A percentile compares a stretch with the other conserved stretches of the same genome.
Evolutionary conservation across 2,113 vertebrate genomes (phyloP).

Genomic region (Monopterus albus): DNA sequence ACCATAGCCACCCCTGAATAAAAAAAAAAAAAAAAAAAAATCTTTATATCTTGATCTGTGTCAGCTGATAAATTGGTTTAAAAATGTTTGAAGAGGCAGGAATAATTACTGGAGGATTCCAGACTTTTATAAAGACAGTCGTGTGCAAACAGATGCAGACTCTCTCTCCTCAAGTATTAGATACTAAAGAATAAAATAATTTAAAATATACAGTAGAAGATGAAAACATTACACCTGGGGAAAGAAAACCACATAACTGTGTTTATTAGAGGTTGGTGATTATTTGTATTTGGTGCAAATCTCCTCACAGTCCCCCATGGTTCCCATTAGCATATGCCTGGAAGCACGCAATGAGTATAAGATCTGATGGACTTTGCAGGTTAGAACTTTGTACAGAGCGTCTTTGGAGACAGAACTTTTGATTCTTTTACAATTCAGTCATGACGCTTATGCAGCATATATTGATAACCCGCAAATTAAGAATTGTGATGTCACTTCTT

Average conservation of each 20-base stretch:
- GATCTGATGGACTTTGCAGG: too few species aligned
- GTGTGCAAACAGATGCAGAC: constrained; percentile 2
- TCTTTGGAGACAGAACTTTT: too few species aligned
- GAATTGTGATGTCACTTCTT: not conserved
- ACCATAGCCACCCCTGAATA: too few species aligned
- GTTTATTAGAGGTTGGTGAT: constrained; percentile 20
- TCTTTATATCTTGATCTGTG: not conserved
- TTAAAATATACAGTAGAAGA: constrained; percentile 22
- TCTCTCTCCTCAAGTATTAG: not conserved
- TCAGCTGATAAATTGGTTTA: not conserved
- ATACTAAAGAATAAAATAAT: constrained; percentile 12
- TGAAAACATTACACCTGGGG: constrained; percentile 28
- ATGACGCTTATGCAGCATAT: not conserved
- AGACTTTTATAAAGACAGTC: constrained; percentile 4
- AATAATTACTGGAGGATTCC: constrained; percentile 27
- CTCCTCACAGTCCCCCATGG: constrained; percentile 2
- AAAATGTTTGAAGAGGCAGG: constrained; percentile 22
- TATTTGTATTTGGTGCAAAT: constrained; percentile 42
- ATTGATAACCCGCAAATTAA: not conserved
- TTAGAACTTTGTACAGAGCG: too few species aligned
- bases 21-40: too few species aligned
- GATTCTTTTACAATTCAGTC: too few species aligned
- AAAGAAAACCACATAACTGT: not conserved
- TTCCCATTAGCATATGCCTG: constrained; percentile 5
- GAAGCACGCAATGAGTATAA: too few species aligned